Evolutionary conservation across 2,888 invertebrate genomes (phyloP).

Genomic region (Drosophila subsilvestris): DNA sequence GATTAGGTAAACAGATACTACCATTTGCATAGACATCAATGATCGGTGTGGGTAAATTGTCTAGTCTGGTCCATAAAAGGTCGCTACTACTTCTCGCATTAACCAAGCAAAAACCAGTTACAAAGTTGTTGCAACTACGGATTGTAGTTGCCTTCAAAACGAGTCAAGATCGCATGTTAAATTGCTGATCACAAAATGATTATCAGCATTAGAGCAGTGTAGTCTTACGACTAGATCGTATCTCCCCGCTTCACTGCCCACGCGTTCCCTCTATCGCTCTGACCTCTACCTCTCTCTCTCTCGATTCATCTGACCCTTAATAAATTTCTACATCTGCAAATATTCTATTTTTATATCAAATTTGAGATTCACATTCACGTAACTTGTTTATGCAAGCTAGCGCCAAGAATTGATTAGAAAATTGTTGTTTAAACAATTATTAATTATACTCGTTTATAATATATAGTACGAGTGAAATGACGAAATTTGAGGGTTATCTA

Average conservation of each 20-base stretch:
- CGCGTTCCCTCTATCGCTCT: neutral
- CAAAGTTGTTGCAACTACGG: constrained; percentile 5
- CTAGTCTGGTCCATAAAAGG: constrained; percentile 16
- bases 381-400: constrained; percentile 46
- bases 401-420: constrained; percentile 40
- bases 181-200: constrained; percentile 11
- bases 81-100: constrained; percentile 18
- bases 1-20: constrained; percentile 49
- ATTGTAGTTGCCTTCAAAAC: constrained; percentile 8
- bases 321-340: constrained; percentile 1
- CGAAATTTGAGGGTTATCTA: constrained; percentile 56
- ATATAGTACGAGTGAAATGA: constrained; percentile 45
- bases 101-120: constrained; percentile 31
- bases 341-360: constrained; percentile 13
- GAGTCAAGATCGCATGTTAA: constrained; percentile 40
- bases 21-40: constrained; percentile 33
- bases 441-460: constrained; percentile 13
- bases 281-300: neutral
- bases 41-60: constrained; percentile 18
- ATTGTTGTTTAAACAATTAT: constrained; percentile 41
- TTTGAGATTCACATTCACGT: constrained; percentile 32
- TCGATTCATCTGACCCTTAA: neutral
- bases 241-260: neutral
- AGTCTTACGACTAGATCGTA: neutral
- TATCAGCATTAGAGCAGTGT: neutral